phyloP scores from a whole-genome alignment of 1,140 invertebrate genomes.

The Uloborus diversus region DNA sequence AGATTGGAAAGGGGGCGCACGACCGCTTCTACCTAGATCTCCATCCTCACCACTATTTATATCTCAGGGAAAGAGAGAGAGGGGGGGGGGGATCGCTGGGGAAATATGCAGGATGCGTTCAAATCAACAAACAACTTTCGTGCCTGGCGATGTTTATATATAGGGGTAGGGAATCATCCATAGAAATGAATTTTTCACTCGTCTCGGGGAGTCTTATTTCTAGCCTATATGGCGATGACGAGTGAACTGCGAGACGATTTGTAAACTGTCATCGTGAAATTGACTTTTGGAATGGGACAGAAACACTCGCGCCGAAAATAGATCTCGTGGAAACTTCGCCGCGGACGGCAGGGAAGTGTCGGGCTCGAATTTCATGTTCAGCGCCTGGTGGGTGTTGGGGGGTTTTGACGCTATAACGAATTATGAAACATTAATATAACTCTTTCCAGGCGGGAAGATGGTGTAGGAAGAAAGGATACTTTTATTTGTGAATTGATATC shows the following conservation, averaged over 20 bases:
- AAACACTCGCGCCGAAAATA: too few species aligned
- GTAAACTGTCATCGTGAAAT: neutral
- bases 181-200: conserved; percentile 22
- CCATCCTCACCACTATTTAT: conserved; percentile 10
- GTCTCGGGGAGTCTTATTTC: neutral
- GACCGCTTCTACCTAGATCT: neutral
- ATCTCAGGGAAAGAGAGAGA: neutral
- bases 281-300: neutral
- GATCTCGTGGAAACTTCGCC: too few species aligned
- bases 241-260: neutral
- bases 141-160: conserved; percentile 7
- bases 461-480: too few species aligned
- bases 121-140: conserved; percentile 53
- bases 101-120: conserved; percentile 41
- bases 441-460: too few species aligned
- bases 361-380: too few species aligned
- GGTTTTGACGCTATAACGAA: too few species aligned
- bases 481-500: too few species aligned
- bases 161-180: conserved; percentile 8
- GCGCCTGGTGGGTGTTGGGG: too few species aligned
- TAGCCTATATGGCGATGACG: neutral
- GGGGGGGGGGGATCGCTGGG: conserved; percentile 9
- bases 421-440: too few species aligned
- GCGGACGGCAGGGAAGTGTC: too few species aligned
- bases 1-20: conserved; percentile 13